phyloP scores from a whole-genome alignment of 2,888 invertebrate species.

The Lepas anatifera region DNA sequence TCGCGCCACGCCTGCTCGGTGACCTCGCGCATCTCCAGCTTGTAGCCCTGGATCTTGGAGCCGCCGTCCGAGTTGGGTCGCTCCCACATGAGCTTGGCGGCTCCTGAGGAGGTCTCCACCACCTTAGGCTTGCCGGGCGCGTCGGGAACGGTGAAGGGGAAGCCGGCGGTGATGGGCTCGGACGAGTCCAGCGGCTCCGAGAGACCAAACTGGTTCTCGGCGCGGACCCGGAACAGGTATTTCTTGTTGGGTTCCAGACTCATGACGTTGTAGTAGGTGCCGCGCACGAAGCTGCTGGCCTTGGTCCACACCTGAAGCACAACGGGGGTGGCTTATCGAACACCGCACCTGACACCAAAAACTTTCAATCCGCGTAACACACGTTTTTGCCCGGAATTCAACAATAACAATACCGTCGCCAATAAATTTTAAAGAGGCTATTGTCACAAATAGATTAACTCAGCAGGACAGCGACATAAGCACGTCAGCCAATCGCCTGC shows the following conservation, averaged over 20 bases:
- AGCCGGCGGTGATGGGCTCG: constrained; percentile 83
- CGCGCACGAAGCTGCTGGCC: constrained; percentile 81
- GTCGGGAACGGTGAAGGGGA: constrained; percentile 93
- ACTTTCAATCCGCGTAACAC: too few relatives aligned
- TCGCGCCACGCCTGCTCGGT: constrained; percentile 64
- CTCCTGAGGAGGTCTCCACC: constrained; percentile 50
- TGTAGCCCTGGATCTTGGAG: constrained; percentile 85
- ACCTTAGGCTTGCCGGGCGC: constrained; percentile 80
- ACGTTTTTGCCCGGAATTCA: too few relatives aligned
- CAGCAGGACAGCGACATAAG: too few relatives aligned
- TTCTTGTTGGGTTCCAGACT: constrained; percentile 81
- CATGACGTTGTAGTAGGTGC: constrained; percentile 87
- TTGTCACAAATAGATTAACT: too few relatives aligned
- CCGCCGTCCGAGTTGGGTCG: constrained; percentile 87
- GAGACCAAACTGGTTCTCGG: constrained; percentile 95
- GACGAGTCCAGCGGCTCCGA: constrained; percentile 83
- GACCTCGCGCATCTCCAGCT: constrained; percentile 60
- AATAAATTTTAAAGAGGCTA: too few relatives aligned
- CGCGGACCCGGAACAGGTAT: constrained; percentile 90
- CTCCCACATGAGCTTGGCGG: constrained; percentile 84
- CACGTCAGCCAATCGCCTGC: too few relatives aligned
- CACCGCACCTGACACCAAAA: too few relatives aligned
- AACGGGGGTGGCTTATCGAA: too few relatives aligned
- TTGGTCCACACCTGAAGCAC: constrained; percentile 61
- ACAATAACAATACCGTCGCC: too few relatives aligned